phyloP scores from a whole-genome alignment of 2,113 vertebrate genomes.

The Pongo pygmaeus region DNA sequence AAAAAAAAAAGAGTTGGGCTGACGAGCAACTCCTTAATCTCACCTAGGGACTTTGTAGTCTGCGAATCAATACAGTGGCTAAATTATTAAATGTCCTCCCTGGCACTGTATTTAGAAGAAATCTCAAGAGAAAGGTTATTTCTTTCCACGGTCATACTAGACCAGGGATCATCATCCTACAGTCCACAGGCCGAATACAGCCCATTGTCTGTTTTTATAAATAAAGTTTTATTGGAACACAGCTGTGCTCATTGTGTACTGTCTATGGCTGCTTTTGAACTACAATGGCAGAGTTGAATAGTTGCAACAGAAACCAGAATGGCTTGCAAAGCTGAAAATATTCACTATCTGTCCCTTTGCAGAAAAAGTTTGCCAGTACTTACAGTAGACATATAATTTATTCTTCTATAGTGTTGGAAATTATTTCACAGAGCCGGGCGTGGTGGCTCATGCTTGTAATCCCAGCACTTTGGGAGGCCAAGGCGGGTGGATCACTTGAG shows the following conservation, averaged over 20 bases:
- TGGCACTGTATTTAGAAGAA: not conserved
- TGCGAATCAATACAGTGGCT: not conserved
- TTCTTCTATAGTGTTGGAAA: not conserved
- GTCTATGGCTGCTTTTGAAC: not conserved
- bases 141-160: not conserved
- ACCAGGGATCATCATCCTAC: not conserved
- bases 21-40: not conserved
- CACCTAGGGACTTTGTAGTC: not conserved
- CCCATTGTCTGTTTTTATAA: not conserved
- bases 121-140: not conserved
- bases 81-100: not conserved
- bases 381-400: not conserved
- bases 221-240: slow-evolving; percentile 14
- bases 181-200: not conserved
- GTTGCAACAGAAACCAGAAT: not conserved
- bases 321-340: not conserved
- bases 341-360: not conserved
- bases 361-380: not conserved
- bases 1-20: no score
- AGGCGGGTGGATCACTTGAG: no score
- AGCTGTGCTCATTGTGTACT: not conserved
- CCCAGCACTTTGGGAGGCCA: no score
- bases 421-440: not conserved
- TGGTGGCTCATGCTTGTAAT: no score
- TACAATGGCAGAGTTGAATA: not conserved